Evolutionary conservation across 2,113 vertebrate species (phyloP).

Genomic region (Otis tarda): DNA sequence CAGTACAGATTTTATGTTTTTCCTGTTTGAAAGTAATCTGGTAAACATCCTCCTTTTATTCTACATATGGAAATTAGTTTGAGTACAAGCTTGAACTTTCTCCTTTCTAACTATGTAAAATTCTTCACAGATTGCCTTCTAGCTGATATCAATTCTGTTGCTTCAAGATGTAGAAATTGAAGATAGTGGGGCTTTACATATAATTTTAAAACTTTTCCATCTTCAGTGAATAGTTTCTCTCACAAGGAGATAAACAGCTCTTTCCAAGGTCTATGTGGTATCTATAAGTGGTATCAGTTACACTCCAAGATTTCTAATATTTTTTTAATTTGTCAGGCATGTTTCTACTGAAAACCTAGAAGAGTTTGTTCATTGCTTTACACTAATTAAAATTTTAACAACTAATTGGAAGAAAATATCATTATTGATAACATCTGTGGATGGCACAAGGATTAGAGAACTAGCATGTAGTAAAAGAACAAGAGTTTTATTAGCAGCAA

Average conservation of each 20-base stretch:
- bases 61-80: slow-evolving; percentile 1
- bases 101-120: background rate
- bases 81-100: slow-evolving; percentile 27
- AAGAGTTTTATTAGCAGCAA: background rate
- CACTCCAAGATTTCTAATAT: background rate
- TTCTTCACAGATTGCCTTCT: slow-evolving; percentile 15
- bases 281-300: background rate
- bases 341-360: background rate
- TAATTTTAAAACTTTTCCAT: background rate
- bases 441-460: background rate
- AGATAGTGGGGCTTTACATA: background rate
- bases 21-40: slow-evolving; percentile 6
- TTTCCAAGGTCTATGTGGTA: background rate
- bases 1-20: slow-evolving; percentile 12
- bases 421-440: background rate
- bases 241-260: background rate
- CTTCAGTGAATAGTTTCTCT: background rate
- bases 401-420: background rate
- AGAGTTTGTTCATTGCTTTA: background rate
- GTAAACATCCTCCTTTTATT: slow-evolving; percentile 33
- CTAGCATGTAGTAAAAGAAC: background rate
- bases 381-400: background rate
- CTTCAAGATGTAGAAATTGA: background rate
- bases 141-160: background rate
- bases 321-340: background rate